A percentile compares a stretch with the other conserved stretches of the same genome.
Evolutionary conservation across 2,888 invertebrate species (phyloP).

Genomic region (Eupithecia pulchellata): DNA sequence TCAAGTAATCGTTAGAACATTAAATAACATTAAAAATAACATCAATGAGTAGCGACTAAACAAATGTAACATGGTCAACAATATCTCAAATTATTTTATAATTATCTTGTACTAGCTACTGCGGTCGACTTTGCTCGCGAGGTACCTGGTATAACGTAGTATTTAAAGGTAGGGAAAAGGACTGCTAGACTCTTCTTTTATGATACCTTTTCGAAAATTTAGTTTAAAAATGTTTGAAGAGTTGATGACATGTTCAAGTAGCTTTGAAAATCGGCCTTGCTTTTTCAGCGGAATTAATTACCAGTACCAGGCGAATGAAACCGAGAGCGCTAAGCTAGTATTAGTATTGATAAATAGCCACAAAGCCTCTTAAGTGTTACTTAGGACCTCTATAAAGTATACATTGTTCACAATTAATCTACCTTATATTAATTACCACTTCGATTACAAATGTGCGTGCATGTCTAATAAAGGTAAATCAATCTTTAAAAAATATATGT

Average conservation of each 20-base stretch:
- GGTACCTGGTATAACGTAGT: background rate
- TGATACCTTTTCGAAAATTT: background rate
- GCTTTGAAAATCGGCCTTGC: background rate
- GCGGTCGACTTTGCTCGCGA: background rate
- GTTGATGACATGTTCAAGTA: background rate
- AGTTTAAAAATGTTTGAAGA: background rate
- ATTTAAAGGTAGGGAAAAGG: background rate
- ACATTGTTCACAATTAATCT: constrained; percentile 29
- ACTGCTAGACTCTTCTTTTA: background rate
- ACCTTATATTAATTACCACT: constrained; percentile 29
- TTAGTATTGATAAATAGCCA: constrained; percentile 22
- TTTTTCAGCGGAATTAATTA: background rate
- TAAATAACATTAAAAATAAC: constrained; percentile 62
- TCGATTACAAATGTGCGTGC: constrained; percentile 24
- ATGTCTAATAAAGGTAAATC: constrained; percentile 17
- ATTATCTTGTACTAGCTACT: constrained; percentile 35
- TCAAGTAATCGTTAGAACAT: constrained; percentile 59
- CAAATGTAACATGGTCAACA: constrained; percentile 53
- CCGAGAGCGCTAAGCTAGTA: background rate
- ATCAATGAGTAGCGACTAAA: constrained; percentile 51
- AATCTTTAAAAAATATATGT: constrained; percentile 31
- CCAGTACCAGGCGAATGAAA: background rate
- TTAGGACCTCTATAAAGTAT: constrained; percentile 25
- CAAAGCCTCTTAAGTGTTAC: constrained; percentile 37
- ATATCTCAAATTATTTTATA: constrained; percentile 49